Evolutionary conservation across 1,140 invertebrate genomes (phyloP), one percentile per base, ranked within the genome.

Genomic region (Trinorchestia longiramus): DNA sequence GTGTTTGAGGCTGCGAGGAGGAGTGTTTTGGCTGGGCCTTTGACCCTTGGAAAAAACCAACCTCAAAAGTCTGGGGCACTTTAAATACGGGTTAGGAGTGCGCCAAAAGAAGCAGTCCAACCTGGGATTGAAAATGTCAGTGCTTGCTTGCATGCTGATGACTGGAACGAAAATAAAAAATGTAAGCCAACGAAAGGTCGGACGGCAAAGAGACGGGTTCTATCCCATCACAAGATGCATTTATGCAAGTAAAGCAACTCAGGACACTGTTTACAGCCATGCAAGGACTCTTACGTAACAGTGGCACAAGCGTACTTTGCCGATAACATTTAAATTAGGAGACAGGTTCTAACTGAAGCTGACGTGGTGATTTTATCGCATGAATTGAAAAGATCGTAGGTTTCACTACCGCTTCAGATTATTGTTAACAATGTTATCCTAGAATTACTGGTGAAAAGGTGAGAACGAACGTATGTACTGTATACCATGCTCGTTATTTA

Each of bases 1-100:
- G 43, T 90, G 88, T 90, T 90, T 90, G 88, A 42, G 88, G n/a
- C 88, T 41, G 88, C 88, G 88, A 90, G 11, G 88, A 90, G 41
- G n/a, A 41, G 43, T 90, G 43, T 90, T 90, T 90, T 90, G n/a
- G 28, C 88, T 42, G 88, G 88, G 41, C 88, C 43, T 90, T 90
- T 90, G 88, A 90, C 88, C 88, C 88, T 90, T 43, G n/a, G 36
- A 90, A 90, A 90, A 90, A 90, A 42, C 88, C 15, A 36, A 42
- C 36, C 88, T 90, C 88, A 42, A 8, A 90, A 43, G 88, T 90
- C 88, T 41, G 6, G 88, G 11, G 88, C 36, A 41, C 41, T 90
- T 90, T 19, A 90, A 90, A 90, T 42, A 36, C 88, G 43, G 88
- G 88, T 43, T 43, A 90, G 43, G 43, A 90, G 88, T 90, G 41